Evolutionary conservation across 2,797 vertebrate species (phyloP), one percentile per base, ranked within the genome.

Genomic region (Argya squamiceps): DNA sequence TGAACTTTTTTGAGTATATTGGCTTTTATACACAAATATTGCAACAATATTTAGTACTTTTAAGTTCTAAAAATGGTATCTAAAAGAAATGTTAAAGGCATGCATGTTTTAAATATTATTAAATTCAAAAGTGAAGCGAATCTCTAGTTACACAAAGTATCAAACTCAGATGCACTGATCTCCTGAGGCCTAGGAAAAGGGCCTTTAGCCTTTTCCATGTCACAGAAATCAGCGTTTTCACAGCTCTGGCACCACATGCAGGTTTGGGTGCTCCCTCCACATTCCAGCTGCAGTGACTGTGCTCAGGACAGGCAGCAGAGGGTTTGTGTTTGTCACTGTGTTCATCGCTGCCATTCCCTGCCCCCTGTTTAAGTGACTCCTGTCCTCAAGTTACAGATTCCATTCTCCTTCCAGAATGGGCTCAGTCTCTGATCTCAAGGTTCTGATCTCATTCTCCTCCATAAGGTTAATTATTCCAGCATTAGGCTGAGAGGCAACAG

Each of bases 41-140:
- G 32, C 91, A 96, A 97, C 89, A 95, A 95, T 96, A 96, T 93
- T 95, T 93, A 97, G 60, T 70, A 91, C 56, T 78, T 89, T 15
- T 32, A 68, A 70, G 47, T 50, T 76, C 75, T 58, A 18, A 63
- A 86, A 80, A 46, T 37, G 36, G 9, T 30, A 70, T 84, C 80
- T 82, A 63, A 89, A 93, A 89, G 55, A 73, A 92, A 92, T 12
- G 27, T 18, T 87, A 58, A 27, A 89, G 60, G 36, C 86, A 77
- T 92, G 92, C 91, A 77, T 11, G 24, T 86, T 79, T 74, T 5
- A 34, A 68, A 52, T 49, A 41, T 30, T 26, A 41, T 3, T 75
- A 22, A 11, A 37, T 87, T 70, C 17, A 27, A 30, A 74, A 69
- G 46, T 49, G 11, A 88, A 46, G 68, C 21, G 10, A 79, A n/a